Base-by-base conservation (phyloP, 2,888 invertebrate species). In the Acronicta alni region DNA sequence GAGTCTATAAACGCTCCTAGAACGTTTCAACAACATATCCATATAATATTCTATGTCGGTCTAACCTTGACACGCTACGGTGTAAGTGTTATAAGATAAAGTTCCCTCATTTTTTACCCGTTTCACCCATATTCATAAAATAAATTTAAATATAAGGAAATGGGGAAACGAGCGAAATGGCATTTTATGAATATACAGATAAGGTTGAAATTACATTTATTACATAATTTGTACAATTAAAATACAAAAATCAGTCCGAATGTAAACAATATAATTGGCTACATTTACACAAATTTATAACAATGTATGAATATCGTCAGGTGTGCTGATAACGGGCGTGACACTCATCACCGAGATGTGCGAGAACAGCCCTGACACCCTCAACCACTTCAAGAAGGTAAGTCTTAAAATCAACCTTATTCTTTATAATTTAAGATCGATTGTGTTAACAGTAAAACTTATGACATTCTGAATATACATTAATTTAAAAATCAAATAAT, bases 291-390 rank as follows among this genome's bases (percentile, higher is more conserved):
- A 45, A 41, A 45, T 15, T 32, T 10, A 49, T 32, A 38, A 37
- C 3, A 0, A 23, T 47, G 9, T 63, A 17, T 62, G 9, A 37
- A 32, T 23, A 38, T 64, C 32, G 9, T 17, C 91, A 97, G 98
- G 98, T 82, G 99, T 99, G 55, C 95, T 99, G 75, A 98, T 99
- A 83, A 99, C 99, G 48, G 99, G 99, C 30, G 99, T 99, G 44
- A 99, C 99, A 56, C 96, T 99, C 57, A 99, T 99, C 79, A 99
- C 99, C 20, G 99, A 99, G 95, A 99, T 99, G 99, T 99, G 99
- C 91, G 99, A 99, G 90, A 97, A 98, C 89, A 99, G 99, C 89
- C 97, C 98, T 10, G 99, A 99, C 88, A 99, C 99, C 2, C 95
- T 99, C 75, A 97, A 97, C 90, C 99, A 99, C 93, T 99, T 99